These are phyloP conservation scores for Rhinolophus sinicus DNA, from an alignment of 2,113 vertebrate species.

Conservation along the genomic window DNA sequence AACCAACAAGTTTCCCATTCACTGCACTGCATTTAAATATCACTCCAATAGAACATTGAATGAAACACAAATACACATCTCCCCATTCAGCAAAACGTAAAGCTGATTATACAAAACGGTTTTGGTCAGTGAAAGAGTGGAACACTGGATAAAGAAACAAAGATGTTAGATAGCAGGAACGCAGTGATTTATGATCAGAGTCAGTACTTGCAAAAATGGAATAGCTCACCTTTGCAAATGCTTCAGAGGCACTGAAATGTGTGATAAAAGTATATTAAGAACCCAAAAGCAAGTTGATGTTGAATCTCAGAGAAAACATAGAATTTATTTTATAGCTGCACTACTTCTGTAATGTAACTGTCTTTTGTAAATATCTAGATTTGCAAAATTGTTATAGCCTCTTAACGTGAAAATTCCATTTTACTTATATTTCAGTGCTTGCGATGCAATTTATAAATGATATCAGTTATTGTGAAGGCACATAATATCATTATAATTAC, in stretches of 20 bases:
- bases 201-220: slow-evolving; percentile 56
- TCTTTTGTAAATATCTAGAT: slow-evolving; percentile 59
- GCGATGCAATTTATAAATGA: slow-evolving; percentile 58
- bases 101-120: slow-evolving; percentile 46
- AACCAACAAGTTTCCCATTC: slow-evolving; percentile 26
- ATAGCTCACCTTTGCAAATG: slow-evolving; percentile 48
- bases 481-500: slow-evolving; percentile 58
- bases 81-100: slow-evolving; percentile 25
- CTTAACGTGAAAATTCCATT: slow-evolving; percentile 51
- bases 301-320: slow-evolving; percentile 31
- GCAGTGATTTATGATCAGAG: slow-evolving; percentile 49
- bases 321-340: slow-evolving; percentile 48
- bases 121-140: slow-evolving; percentile 42
- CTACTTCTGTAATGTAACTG: slow-evolving; percentile 30
- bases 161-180: slow-evolving; percentile 10
- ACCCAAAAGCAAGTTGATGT: slow-evolving; percentile 47
- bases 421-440: slow-evolving; percentile 56
- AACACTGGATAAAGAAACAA: slow-evolving; percentile 39
- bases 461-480: slow-evolving; percentile 44
- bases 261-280: slow-evolving; percentile 58
- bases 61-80: slow-evolving; percentile 51
- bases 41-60: slow-evolving; percentile 25
- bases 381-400: slow-evolving; percentile 64
- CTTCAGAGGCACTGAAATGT: slow-evolving; percentile 60
- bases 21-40: slow-evolving; percentile 48